Conservation (phyloP, 2,888 invertebrate genomes). For the Ommatoiulus sabulosus region DNA sequence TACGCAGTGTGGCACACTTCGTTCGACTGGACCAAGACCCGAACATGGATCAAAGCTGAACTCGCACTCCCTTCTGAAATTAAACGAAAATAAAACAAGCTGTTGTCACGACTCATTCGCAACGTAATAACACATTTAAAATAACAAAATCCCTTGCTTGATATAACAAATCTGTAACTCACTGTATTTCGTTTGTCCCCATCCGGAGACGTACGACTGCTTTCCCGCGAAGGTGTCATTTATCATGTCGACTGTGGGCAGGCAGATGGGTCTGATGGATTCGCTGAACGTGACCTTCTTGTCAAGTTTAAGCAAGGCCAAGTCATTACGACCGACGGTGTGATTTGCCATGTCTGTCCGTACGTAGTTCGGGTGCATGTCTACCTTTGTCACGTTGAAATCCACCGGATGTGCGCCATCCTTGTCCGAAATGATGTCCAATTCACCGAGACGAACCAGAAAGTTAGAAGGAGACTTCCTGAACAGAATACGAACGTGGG, state of each 20-base stretch:
- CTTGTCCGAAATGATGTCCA: conserved; percentile 59
- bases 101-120: not conserved
- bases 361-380: conserved; percentile 78
- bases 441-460: conserved; percentile 47
- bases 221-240: conserved; percentile 72
- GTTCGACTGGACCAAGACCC: conserved; percentile 78
- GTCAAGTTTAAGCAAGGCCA: conserved; percentile 80
- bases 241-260: conserved; percentile 75
- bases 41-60: conserved; percentile 75
- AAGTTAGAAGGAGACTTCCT: not conserved
- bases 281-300: conserved; percentile 70
- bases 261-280: conserved; percentile 79
- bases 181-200: conserved; percentile 73
- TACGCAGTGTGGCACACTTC: conserved; percentile 74
- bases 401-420: conserved; percentile 60
- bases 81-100: not conserved
- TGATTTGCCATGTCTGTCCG: too few species aligned
- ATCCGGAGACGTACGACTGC: conserved; percentile 82
- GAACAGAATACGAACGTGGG: too few species aligned
- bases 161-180: too few species aligned
- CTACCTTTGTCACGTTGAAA: conserved; percentile 68
- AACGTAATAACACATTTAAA: not conserved
- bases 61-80: conserved; percentile 77
- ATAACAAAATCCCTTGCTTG: too few species aligned
- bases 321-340: conserved; percentile 74